These are phyloP conservation scores for Anthrax anthrax DNA, from an alignment of 2,888 invertebrate genomes.

Conservation along the genomic window DNA sequence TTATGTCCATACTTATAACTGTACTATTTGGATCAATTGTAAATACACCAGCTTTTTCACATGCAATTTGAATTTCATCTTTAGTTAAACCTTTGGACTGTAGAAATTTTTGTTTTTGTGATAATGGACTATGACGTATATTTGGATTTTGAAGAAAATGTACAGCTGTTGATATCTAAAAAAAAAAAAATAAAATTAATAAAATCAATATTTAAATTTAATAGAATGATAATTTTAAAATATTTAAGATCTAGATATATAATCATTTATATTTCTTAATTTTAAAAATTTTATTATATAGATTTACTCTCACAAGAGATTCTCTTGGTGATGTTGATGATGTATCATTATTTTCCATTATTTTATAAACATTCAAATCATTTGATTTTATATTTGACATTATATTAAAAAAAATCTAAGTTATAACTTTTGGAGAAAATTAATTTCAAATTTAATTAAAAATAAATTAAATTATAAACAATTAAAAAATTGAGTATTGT, in stretches of 20 bases:
- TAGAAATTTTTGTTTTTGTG: constrained; percentile 66
- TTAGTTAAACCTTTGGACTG: constrained; percentile 63
- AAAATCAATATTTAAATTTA: not conserved
- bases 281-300: no score
- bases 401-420: no score
- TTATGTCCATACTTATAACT: constrained; percentile 28
- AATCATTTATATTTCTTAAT: no score
- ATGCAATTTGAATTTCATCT: constrained; percentile 57
- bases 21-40: constrained; percentile 26
- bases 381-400: no score
- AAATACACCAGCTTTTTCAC: constrained; percentile 45
- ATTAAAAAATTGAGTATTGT: no score
- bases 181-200: not conserved
- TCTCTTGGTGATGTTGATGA: constrained; percentile 22
- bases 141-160: constrained; percentile 79
- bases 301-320: constrained; percentile 21
- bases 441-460: no score
- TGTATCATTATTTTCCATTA: no score
- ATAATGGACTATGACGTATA: constrained; percentile 57
- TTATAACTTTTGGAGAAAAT: no score
- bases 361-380: no score
- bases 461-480: no score
- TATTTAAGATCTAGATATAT: no score
- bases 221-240: not conserved
- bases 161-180: constrained; percentile 50